Evolutionary conservation across 2,888 invertebrate species (phyloP), one percentile per base, ranked within the genome.

Genomic region (Netelia melanura): DNA sequence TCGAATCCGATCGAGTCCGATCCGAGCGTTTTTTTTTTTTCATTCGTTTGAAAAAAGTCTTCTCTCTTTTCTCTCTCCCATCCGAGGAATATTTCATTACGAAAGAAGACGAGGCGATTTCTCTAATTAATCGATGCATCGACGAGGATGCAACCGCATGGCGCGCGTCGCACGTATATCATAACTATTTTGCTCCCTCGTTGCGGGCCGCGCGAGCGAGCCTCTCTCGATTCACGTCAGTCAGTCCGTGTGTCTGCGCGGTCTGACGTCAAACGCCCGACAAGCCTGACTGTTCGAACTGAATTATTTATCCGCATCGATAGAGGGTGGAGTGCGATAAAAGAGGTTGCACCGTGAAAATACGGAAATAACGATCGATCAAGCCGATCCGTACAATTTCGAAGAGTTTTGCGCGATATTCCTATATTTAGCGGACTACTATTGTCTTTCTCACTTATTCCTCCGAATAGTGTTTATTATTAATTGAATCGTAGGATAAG

Each of bases 351-450:
- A 23, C 54, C 62, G 56, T 68, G 71, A 76, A 83, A 80, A 83
- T 80, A 83, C 76, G 80, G 80, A 85, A 85, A 85, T 85, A 85
- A 80, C 85, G 82, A 83, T 85, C 82, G 82, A 72, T 82, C 79
- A 79, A 61, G 79, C 78, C 56, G 58, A 82, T 84, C 61, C 76
- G 61, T 43, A 54, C 21, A 82, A 79, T 71, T 79, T 85, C 38
- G 65, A 77, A 76, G 80, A 65, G 65, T 75, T 80, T 65, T 21
- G 21, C 30, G 21, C 58, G 25, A 17, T 58, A 54, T 72, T 58
- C 52, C 67, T 80, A 72, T 80, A 72, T 81, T 84, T 76, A 76
- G 72, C 38, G 21, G 8, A 10, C 0, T 38, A 10, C 0, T 38
- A 14, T 43, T 44, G 21, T 30, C 64, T 77, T 61, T 72, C 21